Conservation (phyloP, 2,888 invertebrate genomes). For the Drosophila kokeensis region DNA sequence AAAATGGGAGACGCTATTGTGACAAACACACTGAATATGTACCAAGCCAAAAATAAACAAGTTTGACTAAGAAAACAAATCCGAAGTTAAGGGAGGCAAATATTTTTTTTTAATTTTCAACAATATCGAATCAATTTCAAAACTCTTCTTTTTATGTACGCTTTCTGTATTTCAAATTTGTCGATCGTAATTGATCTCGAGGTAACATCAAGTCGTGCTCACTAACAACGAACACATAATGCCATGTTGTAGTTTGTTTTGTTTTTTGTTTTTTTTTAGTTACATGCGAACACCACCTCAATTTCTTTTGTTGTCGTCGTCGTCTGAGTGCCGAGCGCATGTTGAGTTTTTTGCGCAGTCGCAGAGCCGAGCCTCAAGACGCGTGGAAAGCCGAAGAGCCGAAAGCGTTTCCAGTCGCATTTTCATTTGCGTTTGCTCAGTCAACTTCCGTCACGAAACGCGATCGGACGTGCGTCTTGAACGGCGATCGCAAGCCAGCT, state of each 20-base stretch:
- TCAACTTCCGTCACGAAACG: constrained; percentile 83
- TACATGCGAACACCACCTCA: constrained; percentile 29
- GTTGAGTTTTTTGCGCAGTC: constrained; percentile 57
- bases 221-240: not conserved
- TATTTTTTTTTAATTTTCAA: not conserved
- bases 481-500: constrained; percentile 21
- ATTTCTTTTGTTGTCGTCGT: constrained; percentile 20
- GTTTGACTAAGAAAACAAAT: not conserved
- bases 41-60: not conserved
- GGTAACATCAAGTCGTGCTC: constrained; percentile 11
- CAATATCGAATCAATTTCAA: not conserved
- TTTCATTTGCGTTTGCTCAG: constrained; percentile 73
- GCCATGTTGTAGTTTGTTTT: not conserved
- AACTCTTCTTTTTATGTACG: not conserved
- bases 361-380: constrained; percentile 7
- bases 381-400: constrained; percentile 30
- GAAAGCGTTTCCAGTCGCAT: constrained; percentile 31
- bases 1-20: not conserved
- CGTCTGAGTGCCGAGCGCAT: constrained; percentile 33
- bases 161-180: not conserved
- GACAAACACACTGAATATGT: not conserved
- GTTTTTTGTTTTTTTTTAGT: not conserved
- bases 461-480: constrained; percentile 79
- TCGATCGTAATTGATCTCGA: not conserved
- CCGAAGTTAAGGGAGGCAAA: not conserved